Conservation (phyloP, 2,113 vertebrate species). For the Pyrgilauda ruficollis region DNA sequence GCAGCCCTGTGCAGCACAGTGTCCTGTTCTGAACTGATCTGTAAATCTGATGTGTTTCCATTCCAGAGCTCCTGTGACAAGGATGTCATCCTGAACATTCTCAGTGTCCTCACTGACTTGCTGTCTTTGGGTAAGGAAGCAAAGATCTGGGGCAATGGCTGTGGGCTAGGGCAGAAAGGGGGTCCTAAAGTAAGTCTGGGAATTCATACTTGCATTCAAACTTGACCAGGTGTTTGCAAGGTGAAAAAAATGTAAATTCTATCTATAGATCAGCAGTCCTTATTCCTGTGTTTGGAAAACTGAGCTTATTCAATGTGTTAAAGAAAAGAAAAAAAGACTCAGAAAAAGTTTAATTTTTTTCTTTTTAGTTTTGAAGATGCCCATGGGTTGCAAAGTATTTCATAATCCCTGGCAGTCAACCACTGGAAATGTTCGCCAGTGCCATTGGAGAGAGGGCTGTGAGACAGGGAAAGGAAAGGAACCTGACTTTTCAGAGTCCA, state of each 20-base stretch:
- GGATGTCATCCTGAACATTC: constrained; percentile 79
- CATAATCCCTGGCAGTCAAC: background rate
- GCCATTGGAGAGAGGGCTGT: background rate
- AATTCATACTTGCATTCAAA: background rate
- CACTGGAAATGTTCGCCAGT: background rate
- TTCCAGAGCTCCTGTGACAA: constrained; percentile 83
- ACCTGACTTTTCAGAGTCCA: background rate
- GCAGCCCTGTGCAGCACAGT: background rate
- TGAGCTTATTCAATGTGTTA: background rate
- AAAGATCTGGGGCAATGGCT: background rate
- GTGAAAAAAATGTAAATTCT: background rate
- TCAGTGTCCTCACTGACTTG: constrained; percentile 85
- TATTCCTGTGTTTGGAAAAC: background rate
- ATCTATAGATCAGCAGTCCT: background rate
- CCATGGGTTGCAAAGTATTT: background rate
- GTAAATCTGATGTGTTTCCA: background rate
- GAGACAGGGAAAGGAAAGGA: background rate
- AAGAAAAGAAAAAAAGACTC: background rate
- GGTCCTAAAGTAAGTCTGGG: background rate
- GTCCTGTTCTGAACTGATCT: background rate
- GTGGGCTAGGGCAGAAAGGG: background rate
- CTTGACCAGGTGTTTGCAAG: background rate
- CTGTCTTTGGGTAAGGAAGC: constrained; percentile 84
- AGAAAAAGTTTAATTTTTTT: background rate
- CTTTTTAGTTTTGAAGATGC: background rate